Evolutionary conservation across 1,140 invertebrate genomes (phyloP).

Genomic region (Pseudomyrmex dendroicus): DNA sequence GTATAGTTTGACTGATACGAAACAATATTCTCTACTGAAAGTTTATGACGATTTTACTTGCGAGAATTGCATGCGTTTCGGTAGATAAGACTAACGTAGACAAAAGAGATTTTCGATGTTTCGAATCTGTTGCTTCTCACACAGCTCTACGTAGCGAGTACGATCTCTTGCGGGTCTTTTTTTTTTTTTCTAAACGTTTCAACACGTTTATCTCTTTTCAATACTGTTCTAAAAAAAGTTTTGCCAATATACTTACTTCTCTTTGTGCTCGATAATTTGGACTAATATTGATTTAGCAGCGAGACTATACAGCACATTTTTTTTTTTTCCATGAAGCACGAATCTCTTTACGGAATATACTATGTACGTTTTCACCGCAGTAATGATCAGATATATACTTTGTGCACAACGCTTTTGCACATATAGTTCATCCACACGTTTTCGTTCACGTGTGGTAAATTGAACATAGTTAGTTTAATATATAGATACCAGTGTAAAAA

Average conservation of each 20-base stretch:
- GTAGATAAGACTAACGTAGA: constrained; percentile 41
- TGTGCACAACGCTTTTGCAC: constrained; percentile 66
- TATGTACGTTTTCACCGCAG: constrained; percentile 6
- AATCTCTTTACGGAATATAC: constrained; percentile 47
- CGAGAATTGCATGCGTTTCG: constrained; percentile 66
- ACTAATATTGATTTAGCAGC: constrained; percentile 35
- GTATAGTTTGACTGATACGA: constrained; percentile 27
- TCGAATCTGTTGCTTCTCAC: constrained; percentile 36
- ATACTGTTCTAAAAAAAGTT: constrained; percentile 23
- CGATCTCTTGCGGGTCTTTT: not conserved
- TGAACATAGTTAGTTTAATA: not conserved
- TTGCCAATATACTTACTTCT: not conserved
- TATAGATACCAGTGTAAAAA: not conserved
- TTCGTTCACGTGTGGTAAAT: not conserved
- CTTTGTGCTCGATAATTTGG: constrained; percentile 28
- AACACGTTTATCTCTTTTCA: constrained; percentile 31
- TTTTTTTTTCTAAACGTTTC: constrained; percentile 8
- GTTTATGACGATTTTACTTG: constrained; percentile 62
- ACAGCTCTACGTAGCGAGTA: constrained; percentile 47
- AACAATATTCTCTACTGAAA: constrained; percentile 13
- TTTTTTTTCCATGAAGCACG: constrained; percentile 50
- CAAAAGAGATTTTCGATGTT: constrained; percentile 24
- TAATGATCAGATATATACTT: constrained; percentile 42
- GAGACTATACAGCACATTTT: constrained; percentile 58
- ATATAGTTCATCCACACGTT: constrained; percentile 27